phyloP scores from a whole-genome alignment of 1,140 invertebrate species.

The Neuroterus valhalla region DNA sequence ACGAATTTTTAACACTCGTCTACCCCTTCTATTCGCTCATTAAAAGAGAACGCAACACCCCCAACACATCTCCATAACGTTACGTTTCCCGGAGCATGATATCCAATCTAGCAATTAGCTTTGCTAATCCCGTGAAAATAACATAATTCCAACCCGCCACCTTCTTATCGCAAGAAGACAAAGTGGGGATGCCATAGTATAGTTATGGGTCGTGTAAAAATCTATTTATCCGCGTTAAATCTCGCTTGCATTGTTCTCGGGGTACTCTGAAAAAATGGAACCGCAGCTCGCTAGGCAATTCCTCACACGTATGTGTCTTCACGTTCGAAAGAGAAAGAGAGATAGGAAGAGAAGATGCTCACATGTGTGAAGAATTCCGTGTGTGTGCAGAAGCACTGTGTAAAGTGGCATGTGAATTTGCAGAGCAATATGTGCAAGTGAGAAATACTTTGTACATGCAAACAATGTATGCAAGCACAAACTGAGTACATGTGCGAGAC shows the following conservation, averaged over 20 bases:
- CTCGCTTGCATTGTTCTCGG: slow-evolving; percentile 68
- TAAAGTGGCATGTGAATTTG: neutral
- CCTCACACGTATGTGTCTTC: slow-evolving; percentile 3
- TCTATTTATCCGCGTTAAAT: slow-evolving; percentile 72
- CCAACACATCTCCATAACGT: slow-evolving; percentile 56
- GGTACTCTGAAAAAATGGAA: slow-evolving; percentile 33
- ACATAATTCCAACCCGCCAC: slow-evolving; percentile 65
- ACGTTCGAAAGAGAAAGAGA: neutral
- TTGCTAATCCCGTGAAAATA: slow-evolving; percentile 72
- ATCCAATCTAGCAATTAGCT: slow-evolving; percentile 69
- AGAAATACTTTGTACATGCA: no score
- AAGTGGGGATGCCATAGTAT: slow-evolving; percentile 37
- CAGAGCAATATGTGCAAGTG: neutral
- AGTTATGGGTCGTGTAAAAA: slow-evolving; percentile 68
- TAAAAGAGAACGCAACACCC: slow-evolving; percentile 34
- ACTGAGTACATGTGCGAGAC: no score
- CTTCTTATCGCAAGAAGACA: slow-evolving; percentile 47
- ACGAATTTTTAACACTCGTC: slow-evolving; percentile 44
- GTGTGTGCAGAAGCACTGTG: slow-evolving; percentile 38
- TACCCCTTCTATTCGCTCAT: slow-evolving; percentile 42
- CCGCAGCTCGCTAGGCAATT: slow-evolving; percentile 9
- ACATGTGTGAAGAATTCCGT: neutral
- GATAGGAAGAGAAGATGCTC: neutral
- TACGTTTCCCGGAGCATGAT: slow-evolving; percentile 55
- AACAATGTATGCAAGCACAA: no score